phyloP scores from a whole-genome alignment of 2,113 vertebrate species.

The Calidris pygmaea region DNA sequence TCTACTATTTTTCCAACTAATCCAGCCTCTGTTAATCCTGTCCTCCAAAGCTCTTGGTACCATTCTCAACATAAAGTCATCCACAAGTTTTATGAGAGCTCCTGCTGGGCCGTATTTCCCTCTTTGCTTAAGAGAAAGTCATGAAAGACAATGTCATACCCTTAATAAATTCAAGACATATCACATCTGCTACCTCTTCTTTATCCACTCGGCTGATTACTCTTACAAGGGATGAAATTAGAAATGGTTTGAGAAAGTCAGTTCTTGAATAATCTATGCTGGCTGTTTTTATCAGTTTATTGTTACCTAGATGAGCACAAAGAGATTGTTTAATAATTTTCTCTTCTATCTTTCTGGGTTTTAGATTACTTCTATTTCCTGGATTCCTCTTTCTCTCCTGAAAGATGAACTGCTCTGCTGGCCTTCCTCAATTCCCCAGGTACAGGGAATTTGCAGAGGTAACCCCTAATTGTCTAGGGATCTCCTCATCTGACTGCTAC shows the following conservation, averaged over 20 bases:
- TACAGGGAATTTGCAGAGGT: not conserved
- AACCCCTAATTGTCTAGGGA: not conserved
- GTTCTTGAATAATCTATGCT: not conserved
- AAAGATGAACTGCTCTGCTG: not conserved
- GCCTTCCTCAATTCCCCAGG: not conserved
- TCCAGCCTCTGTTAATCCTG: not conserved
- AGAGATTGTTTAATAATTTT: not conserved
- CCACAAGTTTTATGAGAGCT: not conserved
- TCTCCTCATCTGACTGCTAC: not conserved
- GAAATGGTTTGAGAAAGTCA: not conserved
- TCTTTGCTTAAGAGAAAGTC: not conserved
- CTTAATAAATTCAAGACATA: conserved; percentile 17
- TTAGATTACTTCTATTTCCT: not conserved
- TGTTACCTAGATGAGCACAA: not conserved
- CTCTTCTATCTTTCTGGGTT: not conserved
- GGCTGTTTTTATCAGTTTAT: not conserved
- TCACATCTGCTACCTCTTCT: not conserved
- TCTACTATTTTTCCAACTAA: not conserved
- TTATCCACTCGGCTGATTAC: conserved; percentile 14
- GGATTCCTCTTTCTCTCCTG: not conserved
- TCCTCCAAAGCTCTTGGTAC: not conserved
- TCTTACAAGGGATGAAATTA: conserved; percentile 30
- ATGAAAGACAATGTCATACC: not conserved
- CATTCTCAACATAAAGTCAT: not conserved
- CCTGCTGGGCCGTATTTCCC: not conserved